Evolutionary conservation across 1,140 invertebrate species (phyloP), one percentile per base, ranked within the genome.

Genomic region (Zaprionus lachaisei): DNA sequence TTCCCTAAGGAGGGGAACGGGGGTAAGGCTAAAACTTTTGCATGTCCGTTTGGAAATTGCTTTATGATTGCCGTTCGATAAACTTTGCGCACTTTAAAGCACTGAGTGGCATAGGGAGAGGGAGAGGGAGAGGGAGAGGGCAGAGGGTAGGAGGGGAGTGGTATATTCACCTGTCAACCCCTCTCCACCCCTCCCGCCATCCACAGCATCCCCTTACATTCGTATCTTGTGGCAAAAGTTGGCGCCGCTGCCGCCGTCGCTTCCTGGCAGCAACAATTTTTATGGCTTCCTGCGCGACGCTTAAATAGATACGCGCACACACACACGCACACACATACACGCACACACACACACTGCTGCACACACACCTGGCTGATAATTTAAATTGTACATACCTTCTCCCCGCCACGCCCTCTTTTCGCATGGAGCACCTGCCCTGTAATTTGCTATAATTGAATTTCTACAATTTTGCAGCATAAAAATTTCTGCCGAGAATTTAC

Each of bases 371-470:
- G 38, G 22, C 38, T 57, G 66, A 71, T 87, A 83, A 86, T 86
- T 87, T 87, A 83, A 87, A 87, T 87, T 80, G 70, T 63, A 47
- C 17, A 49, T 65, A 31, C 37, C 51, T 37, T 44, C 17, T n/a
- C 17, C 17, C 9, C 31, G 20, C 37, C n/a, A 34, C 28, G n/a
- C n/a, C 38, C 22, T n/a, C 34, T 12, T 9, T 5, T 0, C 24
- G 4, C 24, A 26, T 26, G 49, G 58, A 44, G 57, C 31, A 15
- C 4, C 44, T 24, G 31, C 51, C 70, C 77, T 54, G 55, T 80
- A 87, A 83, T 83, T 83, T 81, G 41, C 72, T 51, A 56, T 87
- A 87, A 87, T 83, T 81, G 80, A 78, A 87, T 87, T 87, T 70
- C 70, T 78, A 81, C 64, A 64, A 80, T 80, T 80, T 80, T 81